Conservation (phyloP, 37 sponge, comb jelly and placozoan genomes). For the Ianthella basta region DNA sequence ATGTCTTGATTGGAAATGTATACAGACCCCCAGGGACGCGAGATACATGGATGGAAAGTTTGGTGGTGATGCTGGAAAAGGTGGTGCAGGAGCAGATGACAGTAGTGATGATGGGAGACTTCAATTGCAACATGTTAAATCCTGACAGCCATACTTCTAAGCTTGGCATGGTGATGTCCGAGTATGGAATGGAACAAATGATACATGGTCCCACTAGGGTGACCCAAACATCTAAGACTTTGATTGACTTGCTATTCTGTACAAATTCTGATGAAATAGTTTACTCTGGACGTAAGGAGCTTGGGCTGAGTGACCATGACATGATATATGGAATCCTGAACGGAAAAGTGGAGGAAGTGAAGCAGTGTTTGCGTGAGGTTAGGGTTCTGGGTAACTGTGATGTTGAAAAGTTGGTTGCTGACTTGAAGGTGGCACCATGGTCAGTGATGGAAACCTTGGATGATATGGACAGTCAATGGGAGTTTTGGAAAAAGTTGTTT, state of each 20-base stretch:
- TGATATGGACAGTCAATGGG: neutral
- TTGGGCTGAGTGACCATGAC: slow-evolving; percentile 34
- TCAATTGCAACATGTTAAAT: slow-evolving; percentile 40
- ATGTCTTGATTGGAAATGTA: slow-evolving; percentile 23
- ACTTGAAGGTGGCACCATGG: slow-evolving; percentile 3
- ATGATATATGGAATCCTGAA: slow-evolving; percentile 20
- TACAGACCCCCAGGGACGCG: slow-evolving; percentile 27
- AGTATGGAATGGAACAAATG: slow-evolving; percentile 34
- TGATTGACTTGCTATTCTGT: slow-evolving; percentile 38
- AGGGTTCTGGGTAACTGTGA: neutral
- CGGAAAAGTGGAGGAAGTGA: neutral
- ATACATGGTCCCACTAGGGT: slow-evolving; percentile 36
- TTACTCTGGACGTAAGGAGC: neutral
- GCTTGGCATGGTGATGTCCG: slow-evolving; percentile 13
- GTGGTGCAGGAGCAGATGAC: slow-evolving; percentile 10
- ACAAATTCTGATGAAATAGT: neutral
- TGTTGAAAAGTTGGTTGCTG: neutral
- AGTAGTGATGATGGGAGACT: slow-evolving; percentile 35
- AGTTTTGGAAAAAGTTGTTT: neutral
- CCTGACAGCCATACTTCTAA: neutral
- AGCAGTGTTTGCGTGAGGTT: neutral
- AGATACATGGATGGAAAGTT: slow-evolving; percentile 22
- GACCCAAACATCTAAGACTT: slow-evolving; percentile 13
- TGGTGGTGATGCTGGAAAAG: slow-evolving; percentile 16
- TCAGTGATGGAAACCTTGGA: neutral